phyloP scores from a whole-genome alignment of 2,113 vertebrate species.

The Bostrychus sinensis region DNA sequence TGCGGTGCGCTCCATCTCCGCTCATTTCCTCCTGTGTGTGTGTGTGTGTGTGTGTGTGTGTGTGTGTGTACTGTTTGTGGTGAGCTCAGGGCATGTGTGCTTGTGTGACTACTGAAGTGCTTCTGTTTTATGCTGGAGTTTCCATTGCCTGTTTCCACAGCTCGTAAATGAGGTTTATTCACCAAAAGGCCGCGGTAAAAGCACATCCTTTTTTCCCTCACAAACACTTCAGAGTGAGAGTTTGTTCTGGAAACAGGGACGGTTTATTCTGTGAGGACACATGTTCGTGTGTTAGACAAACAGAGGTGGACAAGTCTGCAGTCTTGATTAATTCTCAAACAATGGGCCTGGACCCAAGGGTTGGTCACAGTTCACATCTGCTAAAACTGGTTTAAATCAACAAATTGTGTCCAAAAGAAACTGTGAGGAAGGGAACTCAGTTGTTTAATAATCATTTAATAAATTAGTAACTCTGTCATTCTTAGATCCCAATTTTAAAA shows the following conservation, averaged over 20 bases:
- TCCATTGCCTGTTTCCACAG: constrained; percentile 67
- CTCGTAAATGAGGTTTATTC: constrained; percentile 75
- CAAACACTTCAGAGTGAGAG: constrained; percentile 36
- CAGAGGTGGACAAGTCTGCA: constrained; percentile 27
- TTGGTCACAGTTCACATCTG: too few species aligned
- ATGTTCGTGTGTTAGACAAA: constrained; percentile 39
- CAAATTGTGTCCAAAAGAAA: too few species aligned
- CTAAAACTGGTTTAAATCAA: too few species aligned
- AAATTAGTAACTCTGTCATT: too few species aligned
- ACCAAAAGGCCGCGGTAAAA: constrained; percentile 57
- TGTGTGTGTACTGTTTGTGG: constrained; percentile 28
- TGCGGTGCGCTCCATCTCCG: constrained; percentile 35
- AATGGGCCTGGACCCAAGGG: too few species aligned
- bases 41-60: constrained; percentile 1
- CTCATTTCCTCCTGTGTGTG: constrained; percentile 16
- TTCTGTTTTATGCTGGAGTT: constrained; percentile 75
- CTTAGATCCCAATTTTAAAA: too few species aligned
- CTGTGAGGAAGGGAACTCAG: too few species aligned
- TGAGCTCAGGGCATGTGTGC: constrained; percentile 12
- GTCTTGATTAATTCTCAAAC: constrained; percentile 18
- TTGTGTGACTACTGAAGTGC: constrained; percentile 47
- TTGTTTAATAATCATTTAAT: too few species aligned
- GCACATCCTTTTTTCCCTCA: constrained; percentile 52
- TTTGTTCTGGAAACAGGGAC: constrained; percentile 28
- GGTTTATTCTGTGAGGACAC: constrained; percentile 24